phyloP scores from a whole-genome alignment of 2,113 vertebrate species.

The Syrrhaptes paradoxus region DNA sequence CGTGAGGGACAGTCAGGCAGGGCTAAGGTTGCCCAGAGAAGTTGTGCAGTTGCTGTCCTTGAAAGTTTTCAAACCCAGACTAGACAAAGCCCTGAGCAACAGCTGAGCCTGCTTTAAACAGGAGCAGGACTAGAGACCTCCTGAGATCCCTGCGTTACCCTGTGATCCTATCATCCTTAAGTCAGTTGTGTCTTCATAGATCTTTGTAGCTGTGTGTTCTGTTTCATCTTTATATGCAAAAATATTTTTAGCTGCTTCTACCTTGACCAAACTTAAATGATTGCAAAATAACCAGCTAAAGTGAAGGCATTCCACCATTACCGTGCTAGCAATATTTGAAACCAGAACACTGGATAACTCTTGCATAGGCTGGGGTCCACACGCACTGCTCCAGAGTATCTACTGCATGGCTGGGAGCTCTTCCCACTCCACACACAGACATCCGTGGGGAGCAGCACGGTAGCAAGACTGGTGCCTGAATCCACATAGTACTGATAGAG shows the following conservation, averaged over 20 bases:
- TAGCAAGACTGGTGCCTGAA: not conserved
- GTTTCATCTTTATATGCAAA: not conserved
- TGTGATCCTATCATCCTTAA: not conserved
- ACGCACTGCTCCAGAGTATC: not conserved
- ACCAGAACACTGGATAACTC: not conserved
- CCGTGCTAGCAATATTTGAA: not conserved
- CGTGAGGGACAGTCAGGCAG: not conserved
- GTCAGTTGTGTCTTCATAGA: not conserved
- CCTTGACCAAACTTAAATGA: not conserved
- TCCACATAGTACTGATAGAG: not conserved
- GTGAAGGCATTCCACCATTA: not conserved
- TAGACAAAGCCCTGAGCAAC: not conserved
- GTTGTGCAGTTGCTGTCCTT: not conserved
- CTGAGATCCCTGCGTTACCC: not conserved
- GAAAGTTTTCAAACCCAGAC: not conserved
- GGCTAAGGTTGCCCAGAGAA: not conserved
- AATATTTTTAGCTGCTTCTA: not conserved
- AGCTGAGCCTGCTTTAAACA: not conserved
- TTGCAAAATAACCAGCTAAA: not conserved
- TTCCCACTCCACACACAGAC: not conserved
- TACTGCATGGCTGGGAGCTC: not conserved
- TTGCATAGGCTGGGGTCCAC: not conserved
- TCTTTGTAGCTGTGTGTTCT: not conserved
- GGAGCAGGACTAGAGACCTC: not conserved
- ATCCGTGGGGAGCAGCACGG: fast-evolving